phyloP scores from a whole-genome alignment of 2,113 vertebrate genomes.

The Gasterosteus nipponicus region DNA sequence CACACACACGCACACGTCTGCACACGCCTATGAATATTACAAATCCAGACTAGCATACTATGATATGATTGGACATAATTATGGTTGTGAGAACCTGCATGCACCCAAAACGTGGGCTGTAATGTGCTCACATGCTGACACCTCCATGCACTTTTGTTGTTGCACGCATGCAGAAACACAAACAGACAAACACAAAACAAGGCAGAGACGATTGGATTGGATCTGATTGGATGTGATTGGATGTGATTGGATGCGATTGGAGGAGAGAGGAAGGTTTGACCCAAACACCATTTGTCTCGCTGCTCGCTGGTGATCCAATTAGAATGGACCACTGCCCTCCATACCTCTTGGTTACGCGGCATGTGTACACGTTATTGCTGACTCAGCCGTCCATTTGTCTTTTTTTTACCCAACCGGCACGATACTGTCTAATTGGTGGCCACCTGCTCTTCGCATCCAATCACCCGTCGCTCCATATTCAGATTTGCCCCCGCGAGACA shows the following conservation, averaged over 20 bases:
- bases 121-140: not conserved
- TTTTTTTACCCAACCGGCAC: slow-evolving; percentile 49
- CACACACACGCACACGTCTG: not conserved
- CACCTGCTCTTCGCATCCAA: slow-evolving; percentile 74
- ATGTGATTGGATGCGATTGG: too few species aligned
- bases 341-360: slow-evolving; percentile 70
- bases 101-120: not conserved
- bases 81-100: not conserved
- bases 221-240: too few species aligned
- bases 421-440: slow-evolving; percentile 64
- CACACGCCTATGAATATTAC: slow-evolving; percentile 8
- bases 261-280: not conserved
- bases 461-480: slow-evolving; percentile 50
- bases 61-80: not conserved
- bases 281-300: not conserved
- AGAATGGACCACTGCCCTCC: slow-evolving; percentile 25
- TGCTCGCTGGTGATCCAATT: slow-evolving; percentile 47
- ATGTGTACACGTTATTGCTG: slow-evolving; percentile 46
- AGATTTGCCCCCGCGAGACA: slow-evolving; percentile 46
- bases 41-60: slow-evolving; percentile 19
- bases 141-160: not conserved
- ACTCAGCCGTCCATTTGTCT: slow-evolving; percentile 65
- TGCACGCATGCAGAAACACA: not conserved
- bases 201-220: too few species aligned
- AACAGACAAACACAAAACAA: not conserved